These are phyloP conservation scores for Zosterops pallidus DNA, from an alignment of 2,113 vertebrate genomes.

Conservation along the genomic window DNA sequence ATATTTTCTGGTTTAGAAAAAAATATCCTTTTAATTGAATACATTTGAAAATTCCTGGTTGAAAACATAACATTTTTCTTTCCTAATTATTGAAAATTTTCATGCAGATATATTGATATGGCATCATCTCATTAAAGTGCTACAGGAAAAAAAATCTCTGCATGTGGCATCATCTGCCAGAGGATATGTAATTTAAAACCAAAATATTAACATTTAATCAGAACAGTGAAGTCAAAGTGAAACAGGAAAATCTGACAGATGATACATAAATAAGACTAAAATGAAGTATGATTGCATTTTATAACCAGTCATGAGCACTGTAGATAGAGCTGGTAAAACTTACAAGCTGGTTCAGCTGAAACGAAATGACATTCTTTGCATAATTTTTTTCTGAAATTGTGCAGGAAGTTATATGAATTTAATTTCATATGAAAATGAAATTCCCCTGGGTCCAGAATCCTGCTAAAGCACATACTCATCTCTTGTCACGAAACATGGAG, in stretches of 20 bases:
- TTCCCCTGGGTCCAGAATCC: background rate
- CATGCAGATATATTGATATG: background rate
- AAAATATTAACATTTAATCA: conserved; percentile 24
- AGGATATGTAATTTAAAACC: background rate
- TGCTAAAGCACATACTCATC: background rate
- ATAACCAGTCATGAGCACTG: background rate
- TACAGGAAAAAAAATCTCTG: conserved; percentile 10
- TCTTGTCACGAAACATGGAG: background rate
- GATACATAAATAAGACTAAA: background rate
- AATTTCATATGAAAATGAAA: background rate
- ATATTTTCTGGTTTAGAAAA: background rate
- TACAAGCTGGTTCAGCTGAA: background rate
- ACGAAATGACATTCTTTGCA: background rate
- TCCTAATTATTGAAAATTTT: background rate
- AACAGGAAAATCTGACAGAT: background rate
- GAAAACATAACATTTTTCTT: background rate
- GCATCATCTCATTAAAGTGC: background rate
- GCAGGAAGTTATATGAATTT: background rate
- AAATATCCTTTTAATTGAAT: background rate
- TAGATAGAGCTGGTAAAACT: background rate
- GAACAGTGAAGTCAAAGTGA: background rate
- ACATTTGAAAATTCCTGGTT: background rate
- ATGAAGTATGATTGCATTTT: background rate
- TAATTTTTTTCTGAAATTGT: background rate
- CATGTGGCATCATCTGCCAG: background rate